A percentile compares a stretch with the other conserved stretches of the same genome.
These are phyloP conservation scores for Drosophila mauritiana DNA, from an alignment of 1,140 invertebrate genomes.

Conservation along the genomic window DNA sequence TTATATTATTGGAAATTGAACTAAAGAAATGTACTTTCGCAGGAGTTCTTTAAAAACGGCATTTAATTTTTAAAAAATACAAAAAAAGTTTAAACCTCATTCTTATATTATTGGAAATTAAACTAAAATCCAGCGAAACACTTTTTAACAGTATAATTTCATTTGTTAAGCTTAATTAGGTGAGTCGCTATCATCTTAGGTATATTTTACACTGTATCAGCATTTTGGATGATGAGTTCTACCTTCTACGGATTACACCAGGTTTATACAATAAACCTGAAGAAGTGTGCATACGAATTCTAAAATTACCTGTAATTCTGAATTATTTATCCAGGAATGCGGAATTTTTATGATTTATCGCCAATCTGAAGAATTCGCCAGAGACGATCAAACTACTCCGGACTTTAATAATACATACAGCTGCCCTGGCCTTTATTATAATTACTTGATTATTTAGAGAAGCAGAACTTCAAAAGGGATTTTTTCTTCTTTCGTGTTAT, in stretches of 20 bases:
- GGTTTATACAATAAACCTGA: background rate
- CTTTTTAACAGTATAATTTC: background rate
- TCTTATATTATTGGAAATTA: no score
- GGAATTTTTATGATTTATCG: slow-evolving; percentile 3
- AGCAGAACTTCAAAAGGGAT: slow-evolving; percentile 61
- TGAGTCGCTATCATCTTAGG: no score
- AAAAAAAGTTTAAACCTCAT: no score
- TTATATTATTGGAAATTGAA: no score
- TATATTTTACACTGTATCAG: background rate
- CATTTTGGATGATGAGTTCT: background rate
- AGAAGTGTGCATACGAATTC: background rate
- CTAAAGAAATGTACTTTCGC: no score
- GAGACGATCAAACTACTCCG: slow-evolving; percentile 70
- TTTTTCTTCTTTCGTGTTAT: no score
- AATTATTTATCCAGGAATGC: background rate
- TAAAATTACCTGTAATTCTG: background rate
- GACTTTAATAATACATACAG: slow-evolving; percentile 85
- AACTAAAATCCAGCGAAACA: no score
- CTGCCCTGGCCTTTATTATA: slow-evolving; percentile 84
- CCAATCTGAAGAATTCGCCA: slow-evolving; percentile 64
- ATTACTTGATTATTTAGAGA: slow-evolving; percentile 37
- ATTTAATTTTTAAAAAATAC: no score
- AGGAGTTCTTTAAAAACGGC: no score
- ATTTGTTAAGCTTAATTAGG: background rate
- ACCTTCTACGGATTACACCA: slow-evolving; percentile 2